Percentiles rank a stretch among this genome's conserved stretches.
Conservation (phyloP, 2,888 invertebrate genomes). For the Polydrusus cervinus region DNA sequence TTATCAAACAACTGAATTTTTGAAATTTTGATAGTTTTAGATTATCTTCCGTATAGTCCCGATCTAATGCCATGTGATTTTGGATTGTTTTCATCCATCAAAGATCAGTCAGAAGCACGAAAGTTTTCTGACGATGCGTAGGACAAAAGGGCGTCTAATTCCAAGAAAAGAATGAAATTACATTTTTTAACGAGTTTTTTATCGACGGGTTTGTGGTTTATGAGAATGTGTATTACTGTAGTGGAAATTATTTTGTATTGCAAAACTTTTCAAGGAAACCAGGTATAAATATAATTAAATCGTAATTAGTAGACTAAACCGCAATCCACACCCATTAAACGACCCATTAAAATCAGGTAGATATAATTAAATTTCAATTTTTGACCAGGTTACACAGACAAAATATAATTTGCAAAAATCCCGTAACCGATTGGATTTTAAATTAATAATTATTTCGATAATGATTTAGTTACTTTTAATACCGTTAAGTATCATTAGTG, state of each 20-base stretch:
- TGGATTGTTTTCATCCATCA: too few relatives aligned
- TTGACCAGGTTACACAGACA: background rate
- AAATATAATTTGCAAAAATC: slow-evolving; percentile 21
- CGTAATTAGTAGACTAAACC: background rate
- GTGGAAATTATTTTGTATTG: background rate
- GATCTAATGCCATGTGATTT: too few relatives aligned
- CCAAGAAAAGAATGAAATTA: too few relatives aligned
- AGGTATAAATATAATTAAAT: background rate
- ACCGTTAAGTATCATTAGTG: slow-evolving; percentile 13
- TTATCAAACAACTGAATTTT: too few relatives aligned
- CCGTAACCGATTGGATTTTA: slow-evolving; percentile 10
- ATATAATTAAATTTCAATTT: slow-evolving; percentile 15
- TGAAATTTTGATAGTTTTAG: too few relatives aligned
- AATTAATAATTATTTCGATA: background rate
- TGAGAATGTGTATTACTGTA: too few relatives aligned
- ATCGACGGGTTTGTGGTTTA: too few relatives aligned
- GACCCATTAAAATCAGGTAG: background rate
- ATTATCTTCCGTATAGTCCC: too few relatives aligned
- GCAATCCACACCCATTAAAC: background rate
- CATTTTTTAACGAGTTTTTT: too few relatives aligned
- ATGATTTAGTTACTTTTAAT: background rate
- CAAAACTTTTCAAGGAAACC: background rate
- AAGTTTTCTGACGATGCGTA: too few relatives aligned
- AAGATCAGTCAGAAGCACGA: too few relatives aligned
- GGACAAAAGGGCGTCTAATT: too few relatives aligned